A percentile compares a stretch with the other conserved stretches of the same genome.
Conservation (phyloP, 2,888 invertebrate species). For the Sicus ferrugineus region DNA sequence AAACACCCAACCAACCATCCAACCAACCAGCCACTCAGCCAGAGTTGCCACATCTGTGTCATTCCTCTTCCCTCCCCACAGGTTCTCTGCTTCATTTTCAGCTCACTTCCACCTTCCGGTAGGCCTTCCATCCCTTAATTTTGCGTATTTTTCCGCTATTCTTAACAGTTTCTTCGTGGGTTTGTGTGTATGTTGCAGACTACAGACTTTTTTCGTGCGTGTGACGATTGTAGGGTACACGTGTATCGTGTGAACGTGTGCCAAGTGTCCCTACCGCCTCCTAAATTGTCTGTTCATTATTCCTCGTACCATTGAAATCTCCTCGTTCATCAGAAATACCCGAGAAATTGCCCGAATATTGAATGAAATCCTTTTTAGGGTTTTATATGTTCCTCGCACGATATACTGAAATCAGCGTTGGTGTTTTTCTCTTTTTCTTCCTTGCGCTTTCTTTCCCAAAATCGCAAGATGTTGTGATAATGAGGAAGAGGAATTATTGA, state of each 20-base stretch:
- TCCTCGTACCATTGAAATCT: constrained; percentile 40
- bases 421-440: neutral
- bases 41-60: constrained; percentile 41
- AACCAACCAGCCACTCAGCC: constrained; percentile 10
- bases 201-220: too few relatives aligned
- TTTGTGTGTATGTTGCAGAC: neutral
- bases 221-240: neutral
- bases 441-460: too few relatives aligned
- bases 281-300: constrained; percentile 40
- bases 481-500: too few relatives aligned
- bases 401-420: neutral
- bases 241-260: neutral
- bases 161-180: neutral
- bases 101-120: neutral
- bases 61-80: constrained; percentile 17
- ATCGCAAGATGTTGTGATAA: too few relatives aligned
- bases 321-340: constrained; percentile 42
- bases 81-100: constrained; percentile 30
- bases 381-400: constrained; percentile 29
- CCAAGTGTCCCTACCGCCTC: neutral
- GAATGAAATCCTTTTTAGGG: constrained; percentile 42
- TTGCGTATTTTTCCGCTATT: neutral
- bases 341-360: constrained; percentile 44
- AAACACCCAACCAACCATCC: neutral
- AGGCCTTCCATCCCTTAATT: neutral